Evolutionary conservation across 1,140 invertebrate species (phyloP), one percentile per base, ranked within the genome.

Genomic region (Lasioglossum albipes): DNA sequence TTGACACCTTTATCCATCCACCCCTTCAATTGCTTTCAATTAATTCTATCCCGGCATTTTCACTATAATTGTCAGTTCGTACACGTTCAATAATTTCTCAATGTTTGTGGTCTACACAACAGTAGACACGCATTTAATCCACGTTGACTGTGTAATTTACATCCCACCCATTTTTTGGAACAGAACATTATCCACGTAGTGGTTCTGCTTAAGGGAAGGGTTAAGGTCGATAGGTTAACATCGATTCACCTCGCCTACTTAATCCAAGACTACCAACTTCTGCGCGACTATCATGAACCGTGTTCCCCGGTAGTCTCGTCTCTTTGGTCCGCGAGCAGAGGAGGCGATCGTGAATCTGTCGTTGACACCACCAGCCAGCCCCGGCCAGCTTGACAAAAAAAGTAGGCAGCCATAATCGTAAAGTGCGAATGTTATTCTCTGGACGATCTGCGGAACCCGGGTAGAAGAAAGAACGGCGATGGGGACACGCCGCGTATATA

Each of bases 341-440:
- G 61, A 79, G 76, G 66, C 78, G 78, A 86, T 87, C 85, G 84
- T 86, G 84, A 87, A 87, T 87, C 84, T 86, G 85, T 74, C 78
- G 85, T 84, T 86, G 84, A 86, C 67, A 83, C 85, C 71, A 83
- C 69, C 77, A 81, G 75, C 74, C 84, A 49, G 57, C 18, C 20
- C 57, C 42, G 45, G 69, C 70, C 74, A 66, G 52, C 41, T 84
- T 81, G 84, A 79, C 70, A 75, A 86, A 70, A 87, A 81, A 86
- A 84, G 82, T 86, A 84, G 85, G 84, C 84, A 84, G 79, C 75
- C 85, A 87, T 84, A 87, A 86, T 87, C 85, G 84, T 87, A 87
- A 87, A 87, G 85, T 87, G 85, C 74, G 85, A 86, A 87, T 86
- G 85, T 87, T 87, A 87, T 87, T 87, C 84, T 86, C 78, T 75